Evolutionary conservation across 2,888 invertebrate genomes (phyloP).

Genomic region (Drosophila lutescens): DNA sequence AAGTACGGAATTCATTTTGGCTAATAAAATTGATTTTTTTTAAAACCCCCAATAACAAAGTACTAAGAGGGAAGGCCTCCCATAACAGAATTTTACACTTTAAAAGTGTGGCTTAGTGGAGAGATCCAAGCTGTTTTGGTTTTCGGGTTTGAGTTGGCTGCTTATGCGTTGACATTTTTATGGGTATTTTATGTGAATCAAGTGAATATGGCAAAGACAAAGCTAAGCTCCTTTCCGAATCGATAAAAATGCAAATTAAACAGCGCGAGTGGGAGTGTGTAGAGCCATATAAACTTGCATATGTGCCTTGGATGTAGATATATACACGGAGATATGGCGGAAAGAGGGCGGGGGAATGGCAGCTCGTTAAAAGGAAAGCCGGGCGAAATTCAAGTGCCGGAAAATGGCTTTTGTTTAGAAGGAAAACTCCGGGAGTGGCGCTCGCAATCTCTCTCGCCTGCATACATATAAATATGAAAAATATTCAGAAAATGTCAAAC

Average conservation of each 20-base stretch:
- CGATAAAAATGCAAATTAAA: constrained; percentile 81
- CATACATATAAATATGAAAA: constrained; percentile 39
- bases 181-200: constrained; percentile 68
- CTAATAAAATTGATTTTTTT: constrained; percentile 56
- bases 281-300: constrained; percentile 29
- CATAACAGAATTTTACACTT: constrained; percentile 55
- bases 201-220: constrained; percentile 63
- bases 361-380: constrained; percentile 57
- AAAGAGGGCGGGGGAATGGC: constrained; percentile 12
- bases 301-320: constrained; percentile 28
- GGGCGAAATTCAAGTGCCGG: constrained; percentile 60
- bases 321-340: constrained; percentile 7
- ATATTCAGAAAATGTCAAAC: constrained; percentile 59
- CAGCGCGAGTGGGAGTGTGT: constrained; percentile 54
- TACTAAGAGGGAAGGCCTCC: constrained; percentile 15
- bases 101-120: constrained; percentile 57
- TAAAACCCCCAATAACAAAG: constrained; percentile 37
- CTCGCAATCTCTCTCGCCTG: neutral
- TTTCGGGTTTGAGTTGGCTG: constrained; percentile 29
- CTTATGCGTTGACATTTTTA: constrained; percentile 76
- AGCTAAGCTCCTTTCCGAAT: constrained; percentile 74
- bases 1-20: constrained; percentile 32
- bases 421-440: constrained; percentile 29
- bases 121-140: constrained; percentile 37
- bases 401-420: constrained; percentile 71